These are phyloP conservation scores for Campoplex nolae DNA, from an alignment of 2,888 invertebrate species.

Conservation along the genomic window DNA sequence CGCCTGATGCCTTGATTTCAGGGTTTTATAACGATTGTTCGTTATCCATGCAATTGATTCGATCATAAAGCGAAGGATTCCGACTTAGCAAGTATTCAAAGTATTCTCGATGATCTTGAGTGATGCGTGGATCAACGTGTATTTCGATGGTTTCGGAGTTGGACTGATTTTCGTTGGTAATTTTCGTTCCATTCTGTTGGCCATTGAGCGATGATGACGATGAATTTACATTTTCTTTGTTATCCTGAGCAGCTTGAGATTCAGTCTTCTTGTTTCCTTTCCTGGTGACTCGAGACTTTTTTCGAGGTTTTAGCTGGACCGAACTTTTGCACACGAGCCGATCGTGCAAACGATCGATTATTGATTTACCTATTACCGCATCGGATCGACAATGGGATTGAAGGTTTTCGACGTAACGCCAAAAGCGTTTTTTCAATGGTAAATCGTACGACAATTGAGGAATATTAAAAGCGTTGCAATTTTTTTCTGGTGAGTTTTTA, in stretches of 20 bases:
- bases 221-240: background rate
- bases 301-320: background rate
- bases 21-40: background rate
- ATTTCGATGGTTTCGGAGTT: constrained; percentile 5
- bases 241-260: background rate
- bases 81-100: background rate
- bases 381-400: background rate
- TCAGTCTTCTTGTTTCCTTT: constrained; percentile 27
- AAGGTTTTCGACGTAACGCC: constrained; percentile 23
- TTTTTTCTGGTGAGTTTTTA: background rate
- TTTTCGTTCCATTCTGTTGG: background rate
- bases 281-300: constrained; percentile 1
- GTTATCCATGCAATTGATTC: background rate
- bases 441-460: constrained; percentile 54
- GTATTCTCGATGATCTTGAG: constrained; percentile 19
- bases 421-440: constrained; percentile 64
- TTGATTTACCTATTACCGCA: background rate
- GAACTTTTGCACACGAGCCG: background rate
- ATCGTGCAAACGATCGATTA: constrained; percentile 31
- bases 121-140: constrained; percentile 26
- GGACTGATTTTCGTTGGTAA: background rate
- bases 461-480: background rate
- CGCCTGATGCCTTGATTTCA: background rate
- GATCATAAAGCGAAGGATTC: constrained; percentile 6
- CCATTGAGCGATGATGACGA: background rate